Base-by-base conservation (phyloP, 2,113 vertebrate species). In the Chloropsis hardwickii region DNA sequence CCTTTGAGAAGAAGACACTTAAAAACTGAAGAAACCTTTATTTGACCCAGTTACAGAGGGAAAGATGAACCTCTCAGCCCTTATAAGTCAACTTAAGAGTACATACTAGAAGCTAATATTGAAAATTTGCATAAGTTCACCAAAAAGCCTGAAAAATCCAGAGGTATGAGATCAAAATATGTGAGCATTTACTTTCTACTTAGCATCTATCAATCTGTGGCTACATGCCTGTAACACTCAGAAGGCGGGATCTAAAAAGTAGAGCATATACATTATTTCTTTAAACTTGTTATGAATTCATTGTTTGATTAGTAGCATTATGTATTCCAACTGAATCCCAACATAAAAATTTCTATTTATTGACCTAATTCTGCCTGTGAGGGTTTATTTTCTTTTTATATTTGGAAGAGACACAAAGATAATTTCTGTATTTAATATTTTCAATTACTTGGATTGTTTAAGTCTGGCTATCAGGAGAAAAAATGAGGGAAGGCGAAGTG, bases 391-490 rank as follows among this genome's bases (percentile, higher is more conserved):
- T 56, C n/a, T 4, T 54, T 80, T 88, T 77, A 6, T 18, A 31
- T 69, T 80, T 83, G 25, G 10, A 93, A 92, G 31, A 71, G 8
- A 29, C 15, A 51, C 18, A 47, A 56, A 33, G 19, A 22, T 65
- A 53, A 18, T 42, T 88, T 90, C 29, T 76, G 4, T 58, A 47
- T 81, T 94, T 91, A 58, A 62, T 86, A 54, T 51, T 89, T 94
- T 94, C 39, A 95, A 62, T 88, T 8, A 91, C 90, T 94, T 94
- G 61, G 88, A 95, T 88, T 64, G 37, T 39, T 77, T 88, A 87
- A 96, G 65, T 96, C 82, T 97, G 67, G 64, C 33, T 76, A 84
- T n/a, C 45, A 25, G 40, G 12, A 71, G 67, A 61, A 62, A 86
- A 88, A 79, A 94, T 54, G 53, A 27, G 21, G 45, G 70, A 96